A percentile compares a stretch with the other conserved stretches of the same genome.
Conservation (phyloP, 2,888 invertebrate genomes). For the Loripinus fragilis region DNA sequence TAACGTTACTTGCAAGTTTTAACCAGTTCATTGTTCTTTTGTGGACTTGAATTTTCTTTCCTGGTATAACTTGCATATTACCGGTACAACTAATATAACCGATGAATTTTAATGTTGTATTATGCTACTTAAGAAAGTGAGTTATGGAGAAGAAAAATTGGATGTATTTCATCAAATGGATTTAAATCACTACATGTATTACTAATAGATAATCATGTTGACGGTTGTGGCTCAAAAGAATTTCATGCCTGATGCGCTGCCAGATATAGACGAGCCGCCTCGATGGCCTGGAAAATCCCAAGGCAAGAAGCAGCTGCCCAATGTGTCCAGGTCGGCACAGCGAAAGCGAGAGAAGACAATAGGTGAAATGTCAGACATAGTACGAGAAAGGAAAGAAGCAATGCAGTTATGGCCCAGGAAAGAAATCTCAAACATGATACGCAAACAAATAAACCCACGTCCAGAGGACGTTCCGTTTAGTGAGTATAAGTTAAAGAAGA, state of each 20-base stretch:
- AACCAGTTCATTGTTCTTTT: too few relatives aligned
- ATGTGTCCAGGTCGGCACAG: background rate
- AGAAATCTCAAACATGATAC: background rate
- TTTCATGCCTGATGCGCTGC: background rate
- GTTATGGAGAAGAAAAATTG: too few relatives aligned
- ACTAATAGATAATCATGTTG: too few relatives aligned
- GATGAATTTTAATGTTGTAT: too few relatives aligned
- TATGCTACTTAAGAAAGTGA: too few relatives aligned
- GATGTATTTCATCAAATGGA: too few relatives aligned
- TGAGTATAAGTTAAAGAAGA: conserved; percentile 10
- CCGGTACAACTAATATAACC: too few relatives aligned
- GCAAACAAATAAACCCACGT: conserved; percentile 24
- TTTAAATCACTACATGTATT: too few relatives aligned
- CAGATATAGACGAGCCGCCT: background rate
- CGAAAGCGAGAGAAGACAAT: background rate
- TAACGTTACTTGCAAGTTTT: too few relatives aligned
- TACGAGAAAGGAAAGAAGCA: background rate
- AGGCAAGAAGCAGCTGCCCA: conserved; percentile 10
- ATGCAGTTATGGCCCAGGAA: background rate
- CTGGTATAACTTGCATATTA: too few relatives aligned
- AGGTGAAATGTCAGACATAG: conserved; percentile 29
- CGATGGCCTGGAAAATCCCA: conserved; percentile 18
- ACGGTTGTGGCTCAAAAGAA: background rate
- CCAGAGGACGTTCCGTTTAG: conserved; percentile 18
- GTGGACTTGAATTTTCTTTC: too few relatives aligned